Percentiles rank a stretch among this genome's conserved stretches.
Conservation (phyloP, 2,797 vertebrate genomes). For the Galaxias olidus region DNA sequence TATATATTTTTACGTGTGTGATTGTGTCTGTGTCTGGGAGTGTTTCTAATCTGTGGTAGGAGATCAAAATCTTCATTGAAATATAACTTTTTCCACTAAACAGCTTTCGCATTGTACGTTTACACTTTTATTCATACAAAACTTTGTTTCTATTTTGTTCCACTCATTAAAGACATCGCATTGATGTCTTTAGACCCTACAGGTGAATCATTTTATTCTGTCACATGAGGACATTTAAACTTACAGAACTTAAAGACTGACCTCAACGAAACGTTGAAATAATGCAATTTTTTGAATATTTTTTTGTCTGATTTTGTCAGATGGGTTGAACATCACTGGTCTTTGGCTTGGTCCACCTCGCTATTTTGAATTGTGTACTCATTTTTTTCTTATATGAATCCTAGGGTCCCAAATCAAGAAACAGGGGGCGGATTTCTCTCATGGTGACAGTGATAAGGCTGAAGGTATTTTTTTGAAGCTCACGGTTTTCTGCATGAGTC, state of each 20-base stretch:
- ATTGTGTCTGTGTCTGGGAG: neutral
- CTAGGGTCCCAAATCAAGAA: conserved; percentile 74
- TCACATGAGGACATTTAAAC: no score
- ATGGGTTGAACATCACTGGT: conserved; percentile 30
- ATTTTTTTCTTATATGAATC: conserved; percentile 59
- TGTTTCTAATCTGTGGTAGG: neutral
- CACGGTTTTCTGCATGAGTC: conserved; percentile 64
- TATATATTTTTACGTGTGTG: conserved; percentile 6
- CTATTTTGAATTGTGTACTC: conserved; percentile 59
- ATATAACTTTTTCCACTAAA: neutral
- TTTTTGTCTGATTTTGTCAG: conserved; percentile 2
- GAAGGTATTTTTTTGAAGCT: conserved; percentile 74
- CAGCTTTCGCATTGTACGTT: conserved; percentile 30
- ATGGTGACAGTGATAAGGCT: conserved; percentile 74
- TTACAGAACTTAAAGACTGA: no score
- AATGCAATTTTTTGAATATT: no score
- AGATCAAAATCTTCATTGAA: neutral
- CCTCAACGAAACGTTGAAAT: no score
- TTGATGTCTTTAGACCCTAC: conserved; percentile 5
- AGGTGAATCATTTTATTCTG: neutral
- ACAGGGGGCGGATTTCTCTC: conserved; percentile 73
- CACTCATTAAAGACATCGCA: conserved; percentile 21
- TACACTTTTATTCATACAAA: conserved; percentile 13
- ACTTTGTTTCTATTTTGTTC: conserved; percentile 9
- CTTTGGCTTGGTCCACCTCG: conserved; percentile 39